phyloP scores from a whole-genome alignment of 2,888 invertebrate genomes.

The Scotopteryx bipunctaria region DNA sequence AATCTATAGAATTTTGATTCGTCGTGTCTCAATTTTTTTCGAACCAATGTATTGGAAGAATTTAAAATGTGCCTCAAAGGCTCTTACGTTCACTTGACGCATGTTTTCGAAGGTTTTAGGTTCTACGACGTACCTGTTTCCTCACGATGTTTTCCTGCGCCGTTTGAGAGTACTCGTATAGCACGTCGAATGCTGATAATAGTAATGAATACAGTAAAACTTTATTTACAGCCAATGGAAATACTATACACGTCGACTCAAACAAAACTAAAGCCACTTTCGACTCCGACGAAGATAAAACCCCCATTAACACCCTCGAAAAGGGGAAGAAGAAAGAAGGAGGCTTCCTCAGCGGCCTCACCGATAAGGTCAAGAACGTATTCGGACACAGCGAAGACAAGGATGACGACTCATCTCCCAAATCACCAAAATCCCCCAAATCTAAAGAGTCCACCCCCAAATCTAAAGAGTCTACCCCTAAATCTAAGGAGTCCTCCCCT shows the following conservation, averaged over 20 bases:
- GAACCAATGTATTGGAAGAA: no score
- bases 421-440: conserved; percentile 42
- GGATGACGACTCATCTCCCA: conserved; percentile 52
- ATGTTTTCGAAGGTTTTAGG: no score
- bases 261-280: conserved; percentile 82
- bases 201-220: no score
- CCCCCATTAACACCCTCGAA: conserved; percentile 80
- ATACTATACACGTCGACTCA: conserved; percentile 72
- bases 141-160: no score
- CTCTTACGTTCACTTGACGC: no score
- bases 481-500: conserved; percentile 53
- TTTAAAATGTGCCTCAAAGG: no score
- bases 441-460: conserved; percentile 53
- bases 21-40: no score
- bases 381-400: conserved; percentile 73
- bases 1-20: no score
- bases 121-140: no score
- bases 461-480: conserved; percentile 59
- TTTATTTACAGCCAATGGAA: conserved; percentile 74
- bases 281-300: conserved; percentile 82
- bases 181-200: no score
- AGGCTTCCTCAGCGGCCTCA: conserved; percentile 70
- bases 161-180: no score
- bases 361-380: conserved; percentile 70
- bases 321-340: conserved; percentile 78